Percentiles rank a stretch among this genome's conserved stretches.
These are phyloP conservation scores for Ammodytes dubius DNA, from an alignment of 2,113 vertebrate species.

Conservation along the genomic window DNA sequence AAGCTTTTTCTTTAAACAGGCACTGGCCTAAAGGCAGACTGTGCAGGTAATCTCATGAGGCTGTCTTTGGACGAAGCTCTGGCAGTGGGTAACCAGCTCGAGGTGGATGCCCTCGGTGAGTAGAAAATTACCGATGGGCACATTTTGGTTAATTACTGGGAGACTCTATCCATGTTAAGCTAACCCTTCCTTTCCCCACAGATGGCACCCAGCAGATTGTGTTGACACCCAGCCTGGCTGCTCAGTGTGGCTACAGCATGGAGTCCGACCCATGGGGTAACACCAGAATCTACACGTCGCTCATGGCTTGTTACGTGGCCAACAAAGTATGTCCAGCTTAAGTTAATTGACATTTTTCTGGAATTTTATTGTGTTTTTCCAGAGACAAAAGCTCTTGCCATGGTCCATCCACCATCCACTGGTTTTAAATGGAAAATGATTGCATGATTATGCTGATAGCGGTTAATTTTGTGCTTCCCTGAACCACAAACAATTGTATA, in stretches of 20 bases:
- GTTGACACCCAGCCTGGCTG: slow-evolving; percentile 75
- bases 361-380: not conserved
- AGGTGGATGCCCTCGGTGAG: slow-evolving; percentile 84
- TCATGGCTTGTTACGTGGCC: slow-evolving; percentile 80
- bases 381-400: not conserved
- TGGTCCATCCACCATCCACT: no score
- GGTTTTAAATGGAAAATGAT: no score
- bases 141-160: not conserved
- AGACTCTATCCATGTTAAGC: not conserved
- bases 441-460: no score
- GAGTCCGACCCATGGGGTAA: slow-evolving; percentile 85
- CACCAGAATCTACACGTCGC: slow-evolving; percentile 78
- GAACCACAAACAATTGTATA: not conserved
- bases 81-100: slow-evolving; percentile 76
- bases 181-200: slow-evolving; percentile 2
- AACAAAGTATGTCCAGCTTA: slow-evolving; percentile 63
- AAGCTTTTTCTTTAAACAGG: slow-evolving; percentile 27
- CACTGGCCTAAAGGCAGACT: slow-evolving; percentile 71
- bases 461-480: not conserved
- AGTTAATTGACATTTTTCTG: not conserved
- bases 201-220: slow-evolving; percentile 71
- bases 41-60: slow-evolving; percentile 78
- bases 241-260: slow-evolving; percentile 84
- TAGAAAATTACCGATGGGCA: not conserved
- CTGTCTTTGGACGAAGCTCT: slow-evolving; percentile 77